Conservation (phyloP, 2,113 vertebrate genomes). For the Pachycephala philippinensis region DNA sequence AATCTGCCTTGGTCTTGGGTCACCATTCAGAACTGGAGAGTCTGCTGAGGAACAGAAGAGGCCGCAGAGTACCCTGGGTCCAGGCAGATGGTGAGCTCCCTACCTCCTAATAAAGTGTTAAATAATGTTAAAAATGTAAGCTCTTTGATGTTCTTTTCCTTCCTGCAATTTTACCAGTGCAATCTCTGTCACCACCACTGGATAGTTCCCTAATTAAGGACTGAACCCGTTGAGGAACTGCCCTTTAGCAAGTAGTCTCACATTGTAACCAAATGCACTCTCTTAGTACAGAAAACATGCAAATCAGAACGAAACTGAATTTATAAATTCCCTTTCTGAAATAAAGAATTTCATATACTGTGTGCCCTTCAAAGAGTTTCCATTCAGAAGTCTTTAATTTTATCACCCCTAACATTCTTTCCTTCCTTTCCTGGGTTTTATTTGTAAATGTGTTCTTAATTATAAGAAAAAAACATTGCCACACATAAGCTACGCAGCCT, state of each 20-base stretch:
- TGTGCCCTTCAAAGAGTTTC: constrained; percentile 46
- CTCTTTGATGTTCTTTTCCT: neutral
- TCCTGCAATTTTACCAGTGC: neutral
- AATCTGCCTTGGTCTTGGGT: neutral
- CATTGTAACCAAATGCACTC: neutral
- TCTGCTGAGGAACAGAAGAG: neutral
- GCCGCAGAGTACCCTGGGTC: neutral
- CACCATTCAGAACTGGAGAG: neutral
- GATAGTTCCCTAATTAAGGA: neutral
- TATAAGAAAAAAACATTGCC: constrained; percentile 51
- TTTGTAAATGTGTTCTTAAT: constrained; percentile 68
- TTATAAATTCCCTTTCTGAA: neutral
- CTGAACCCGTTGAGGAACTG: neutral
- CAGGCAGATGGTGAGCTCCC: neutral
- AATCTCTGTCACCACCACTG: neutral
- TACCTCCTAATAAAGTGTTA: neutral
- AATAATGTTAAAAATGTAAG: neutral
- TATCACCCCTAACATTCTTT: constrained; percentile 43
- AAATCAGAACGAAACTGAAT: neutral
- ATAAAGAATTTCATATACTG: constrained; percentile 1
- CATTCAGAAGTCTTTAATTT: constrained; percentile 43
- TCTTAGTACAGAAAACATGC: neutral
- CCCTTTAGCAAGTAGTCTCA: neutral
- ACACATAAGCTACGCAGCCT: constrained; percentile 28
- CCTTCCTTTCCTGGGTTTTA: constrained; percentile 66